Evolutionary conservation across 2,888 invertebrate genomes (phyloP), one percentile per base, ranked within the genome.

Genomic region (Limnephilus marmoratus): DNA sequence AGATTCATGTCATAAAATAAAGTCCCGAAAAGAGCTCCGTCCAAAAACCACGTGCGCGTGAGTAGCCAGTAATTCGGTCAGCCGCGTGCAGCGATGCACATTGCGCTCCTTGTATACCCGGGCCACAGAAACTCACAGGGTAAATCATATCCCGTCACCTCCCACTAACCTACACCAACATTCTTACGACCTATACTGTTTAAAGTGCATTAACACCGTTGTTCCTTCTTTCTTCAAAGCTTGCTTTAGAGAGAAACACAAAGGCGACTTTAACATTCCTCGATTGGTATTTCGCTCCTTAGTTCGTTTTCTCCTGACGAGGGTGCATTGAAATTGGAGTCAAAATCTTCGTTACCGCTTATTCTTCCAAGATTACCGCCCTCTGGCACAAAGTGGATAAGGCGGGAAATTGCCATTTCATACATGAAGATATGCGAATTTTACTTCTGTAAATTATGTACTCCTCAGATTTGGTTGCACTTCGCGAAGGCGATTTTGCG

Each of bases 61-160:
- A 68, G 31, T 9, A 13, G 37, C 81, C n/a, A 81, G 31, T 13
- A 49, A 81, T 89, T 81, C 85, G 53, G 41, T 81, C 81, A n/a
- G 45, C 90, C 83, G 91, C 91, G 87, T 88, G 90, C 93, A 90
- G 91, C 88, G 88, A 93, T 93, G 92, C 93, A 93, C 92, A 91
- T 92, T 90, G 86, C 89, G 92, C 92, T 92, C 90, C 92, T 92
- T 91, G 81, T 24, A 18, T 90, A 92, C 91, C 92, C 91, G 93
- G 93, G 91, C 80, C 34, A 85, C 93, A 93, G 90, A 92, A 92
- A 90, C 15, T 45, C 31, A 31, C 31, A 53, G 86, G 93, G 92
- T 92, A 90, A 81, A 68, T n/a, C 7, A 29, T 29, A 87, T 82
- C 81, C 90, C 89, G 89, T 24, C 68, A 45, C 91, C 68, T 85